Conservation (phyloP, 2,888 invertebrate genomes). For the Oscheius onirici region DNA sequence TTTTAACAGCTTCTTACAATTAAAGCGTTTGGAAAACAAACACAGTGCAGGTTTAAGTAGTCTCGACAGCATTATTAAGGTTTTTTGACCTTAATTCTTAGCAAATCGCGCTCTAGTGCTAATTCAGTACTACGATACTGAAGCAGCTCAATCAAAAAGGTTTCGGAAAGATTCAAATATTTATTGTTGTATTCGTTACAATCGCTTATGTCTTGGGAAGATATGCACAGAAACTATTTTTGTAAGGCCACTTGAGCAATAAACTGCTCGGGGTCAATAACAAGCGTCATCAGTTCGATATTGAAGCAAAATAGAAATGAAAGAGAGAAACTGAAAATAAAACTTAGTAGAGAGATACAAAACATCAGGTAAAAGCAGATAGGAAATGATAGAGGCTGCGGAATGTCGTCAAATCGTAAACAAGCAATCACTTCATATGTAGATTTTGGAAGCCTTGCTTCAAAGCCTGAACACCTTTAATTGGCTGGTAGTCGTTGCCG, state of each 20-base stretch:
- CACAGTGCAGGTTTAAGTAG: not conserved
- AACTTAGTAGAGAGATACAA: conserved; percentile 19
- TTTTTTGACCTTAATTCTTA: not conserved
- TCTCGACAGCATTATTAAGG: not conserved
- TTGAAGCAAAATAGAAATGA: conserved; percentile 1
- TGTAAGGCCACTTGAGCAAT: conserved; percentile 28
- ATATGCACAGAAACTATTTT: conserved; percentile 5
- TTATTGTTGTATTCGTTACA: conserved; percentile 1
- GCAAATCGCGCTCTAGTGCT: not conserved
- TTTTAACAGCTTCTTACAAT: too few relatives aligned
- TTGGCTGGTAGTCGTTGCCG: conserved; percentile 52
- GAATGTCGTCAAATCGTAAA: conserved; percentile 19
- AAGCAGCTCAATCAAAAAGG: not conserved
- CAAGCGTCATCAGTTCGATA: conserved; percentile 23
- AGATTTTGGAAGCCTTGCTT: conserved; percentile 27
- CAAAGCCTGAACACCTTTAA: conserved; percentile 35
- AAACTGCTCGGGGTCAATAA: conserved; percentile 20
- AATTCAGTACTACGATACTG: not conserved
- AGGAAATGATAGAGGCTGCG: not conserved
- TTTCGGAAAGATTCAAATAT: not conserved
- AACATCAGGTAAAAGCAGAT: conserved; percentile 11
- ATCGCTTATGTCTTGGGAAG: not conserved
- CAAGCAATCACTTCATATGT: conserved; percentile 17
- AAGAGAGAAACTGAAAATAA: conserved; percentile 8
- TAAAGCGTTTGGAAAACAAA: too few relatives aligned